These are phyloP conservation scores for Eudorcas thomsonii DNA, from an alignment of 2,113 vertebrate genomes.

Conservation along the genomic window DNA sequence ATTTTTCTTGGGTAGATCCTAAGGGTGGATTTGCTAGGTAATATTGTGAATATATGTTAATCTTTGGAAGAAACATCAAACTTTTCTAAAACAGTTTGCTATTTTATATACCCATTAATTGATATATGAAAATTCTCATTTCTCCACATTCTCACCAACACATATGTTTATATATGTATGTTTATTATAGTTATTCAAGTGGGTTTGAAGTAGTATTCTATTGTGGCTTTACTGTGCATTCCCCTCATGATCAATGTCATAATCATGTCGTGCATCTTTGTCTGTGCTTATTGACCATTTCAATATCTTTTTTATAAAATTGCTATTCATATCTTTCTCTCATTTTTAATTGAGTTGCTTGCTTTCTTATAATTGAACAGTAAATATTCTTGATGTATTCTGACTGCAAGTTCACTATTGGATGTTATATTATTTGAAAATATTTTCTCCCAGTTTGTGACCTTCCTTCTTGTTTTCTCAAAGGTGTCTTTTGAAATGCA, in stretches of 20 bases:
- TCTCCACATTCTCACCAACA: not conserved
- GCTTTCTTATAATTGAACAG: not conserved
- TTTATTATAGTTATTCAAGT: not conserved
- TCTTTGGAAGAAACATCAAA: not conserved
- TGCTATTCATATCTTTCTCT: not conserved
- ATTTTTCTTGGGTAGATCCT: not conserved
- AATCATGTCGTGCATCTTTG: not conserved
- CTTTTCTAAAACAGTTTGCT: not conserved
- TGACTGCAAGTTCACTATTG: not conserved
- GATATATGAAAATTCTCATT: not conserved
- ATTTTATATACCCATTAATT: not conserved
- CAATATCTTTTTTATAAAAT: not conserved
- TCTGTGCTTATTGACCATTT: not conserved
- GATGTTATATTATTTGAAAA: not conserved
- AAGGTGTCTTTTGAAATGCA: not conserved
- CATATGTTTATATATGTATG: not conserved
- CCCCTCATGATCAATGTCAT: not conserved
- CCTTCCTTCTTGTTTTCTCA: not conserved
- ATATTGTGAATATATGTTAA: not conserved
- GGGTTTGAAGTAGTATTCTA: not conserved
- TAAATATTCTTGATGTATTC: not conserved
- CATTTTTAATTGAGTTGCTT: not conserved
- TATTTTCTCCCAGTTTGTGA: not conserved
- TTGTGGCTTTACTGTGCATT: not conserved
- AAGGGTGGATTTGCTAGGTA: not conserved